Conservation (phyloP, 2,888 invertebrate species). For the Scaptomyza reducta region DNA sequence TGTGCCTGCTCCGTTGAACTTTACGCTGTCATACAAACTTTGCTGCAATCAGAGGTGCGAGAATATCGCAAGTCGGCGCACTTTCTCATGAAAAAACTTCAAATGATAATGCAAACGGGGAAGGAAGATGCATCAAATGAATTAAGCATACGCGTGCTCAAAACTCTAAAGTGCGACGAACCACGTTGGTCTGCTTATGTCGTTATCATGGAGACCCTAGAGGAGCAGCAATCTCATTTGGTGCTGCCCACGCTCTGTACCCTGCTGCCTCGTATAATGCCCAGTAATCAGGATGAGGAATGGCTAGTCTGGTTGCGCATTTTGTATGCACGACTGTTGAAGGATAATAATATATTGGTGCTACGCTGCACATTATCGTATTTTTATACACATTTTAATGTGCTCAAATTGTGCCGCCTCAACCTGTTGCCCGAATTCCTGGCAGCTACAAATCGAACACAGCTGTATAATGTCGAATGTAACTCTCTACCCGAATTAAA, state of each 20-base stretch:
- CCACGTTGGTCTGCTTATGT: conserved; percentile 70
- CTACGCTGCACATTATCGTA: conserved; percentile 78
- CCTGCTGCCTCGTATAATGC: conserved; percentile 43
- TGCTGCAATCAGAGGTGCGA: conserved; percentile 64
- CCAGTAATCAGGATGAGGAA: conserved; percentile 5
- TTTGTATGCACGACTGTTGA: conserved; percentile 68
- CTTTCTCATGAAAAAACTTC: conserved; percentile 68
- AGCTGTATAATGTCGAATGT: conserved; percentile 70
- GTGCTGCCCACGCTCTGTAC: conserved; percentile 79
- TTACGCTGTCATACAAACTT: conserved; percentile 46
- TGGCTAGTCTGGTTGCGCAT: conserved; percentile 65
- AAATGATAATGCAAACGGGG: conserved; percentile 13
- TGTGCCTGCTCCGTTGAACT: conserved; percentile 46
- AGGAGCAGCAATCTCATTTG: conserved; percentile 82
- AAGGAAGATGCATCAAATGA: neutral
- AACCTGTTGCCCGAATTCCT: conserved; percentile 69
- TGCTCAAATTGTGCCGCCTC: conserved; percentile 40
- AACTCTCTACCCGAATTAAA: conserved; percentile 41
- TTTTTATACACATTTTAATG: conserved; percentile 54
- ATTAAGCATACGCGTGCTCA: neutral
- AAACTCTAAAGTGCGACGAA: conserved; percentile 40
- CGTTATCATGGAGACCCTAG: conserved; percentile 79
- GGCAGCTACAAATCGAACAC: conserved; percentile 76
- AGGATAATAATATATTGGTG: conserved; percentile 79
- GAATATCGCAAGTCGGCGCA: conserved; percentile 73